Evolutionary conservation across 1,140 invertebrate species (phyloP).

Genomic region (Oreohelix idahoensis): DNA sequence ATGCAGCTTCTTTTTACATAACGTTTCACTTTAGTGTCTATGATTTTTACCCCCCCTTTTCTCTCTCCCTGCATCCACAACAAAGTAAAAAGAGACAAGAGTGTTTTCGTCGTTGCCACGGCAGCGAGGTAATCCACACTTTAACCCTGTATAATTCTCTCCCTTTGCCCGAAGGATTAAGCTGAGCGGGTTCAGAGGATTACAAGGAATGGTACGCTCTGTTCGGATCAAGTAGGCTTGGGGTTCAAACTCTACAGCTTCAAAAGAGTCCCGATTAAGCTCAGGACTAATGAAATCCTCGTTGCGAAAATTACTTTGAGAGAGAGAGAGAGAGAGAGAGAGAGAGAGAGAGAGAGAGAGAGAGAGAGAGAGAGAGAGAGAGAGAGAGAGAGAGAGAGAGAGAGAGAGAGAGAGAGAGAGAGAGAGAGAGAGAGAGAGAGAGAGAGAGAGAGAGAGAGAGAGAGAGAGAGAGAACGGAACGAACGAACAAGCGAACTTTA

Average conservation of each 20-base stretch:
- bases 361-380: not conserved
- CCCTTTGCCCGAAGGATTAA: conserved; percentile 19
- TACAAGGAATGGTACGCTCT: not conserved
- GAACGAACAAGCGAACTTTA: no score
- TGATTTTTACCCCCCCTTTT: no score
- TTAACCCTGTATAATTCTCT: conserved; percentile 16
- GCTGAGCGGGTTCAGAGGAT: not conserved
- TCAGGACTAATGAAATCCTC: not conserved
- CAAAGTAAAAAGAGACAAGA: not conserved
- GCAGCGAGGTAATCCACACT: conserved; percentile 21
- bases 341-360: conserved; percentile 15
- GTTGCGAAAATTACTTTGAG: not conserved
- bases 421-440: not conserved
- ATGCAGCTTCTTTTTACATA: no score
- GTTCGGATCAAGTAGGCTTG: not conserved
- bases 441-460: not conserved
- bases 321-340: conserved; percentile 16
- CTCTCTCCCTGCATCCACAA: not conserved
- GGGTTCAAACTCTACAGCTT: not conserved
- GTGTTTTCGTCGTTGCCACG: not conserved
- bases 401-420: not conserved
- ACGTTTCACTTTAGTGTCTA: no score
- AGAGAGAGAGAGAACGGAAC: not conserved
- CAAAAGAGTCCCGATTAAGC: not conserved
- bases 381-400: not conserved